phyloP scores from a whole-genome alignment of 1,140 invertebrate genomes.

The Propsilocerus akamusi region DNA sequence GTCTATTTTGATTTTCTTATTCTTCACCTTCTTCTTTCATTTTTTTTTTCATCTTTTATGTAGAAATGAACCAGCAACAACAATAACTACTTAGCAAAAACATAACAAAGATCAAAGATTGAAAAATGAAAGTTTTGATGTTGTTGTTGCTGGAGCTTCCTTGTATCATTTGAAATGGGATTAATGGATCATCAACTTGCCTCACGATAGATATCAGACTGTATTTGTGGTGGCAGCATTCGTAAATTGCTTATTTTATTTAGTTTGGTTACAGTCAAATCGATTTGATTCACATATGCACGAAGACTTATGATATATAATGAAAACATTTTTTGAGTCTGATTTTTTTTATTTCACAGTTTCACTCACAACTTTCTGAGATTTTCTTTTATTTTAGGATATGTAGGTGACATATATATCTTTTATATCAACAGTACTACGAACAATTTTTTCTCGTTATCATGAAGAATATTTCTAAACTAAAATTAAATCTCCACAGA shows the following conservation, averaged over 20 bases:
- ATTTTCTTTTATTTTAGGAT: no score
- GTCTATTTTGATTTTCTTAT: neutral
- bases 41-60: neutral
- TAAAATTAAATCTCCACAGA: no score
- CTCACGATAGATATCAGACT: neutral
- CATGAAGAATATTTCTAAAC: no score
- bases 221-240: neutral
- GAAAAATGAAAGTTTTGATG: conserved; percentile 4
- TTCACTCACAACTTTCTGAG: no score
- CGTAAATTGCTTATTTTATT: neutral
- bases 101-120: neutral
- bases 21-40: no score
- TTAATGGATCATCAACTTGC: neutral
- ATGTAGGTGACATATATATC: no score
- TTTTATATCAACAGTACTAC: no score
- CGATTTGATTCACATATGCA: neutral
- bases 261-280: neutral
- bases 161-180: neutral
- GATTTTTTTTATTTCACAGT: no score
- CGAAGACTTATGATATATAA: no score
- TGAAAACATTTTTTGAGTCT: no score
- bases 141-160: neutral
- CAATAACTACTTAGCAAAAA: neutral
- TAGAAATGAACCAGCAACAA: neutral
- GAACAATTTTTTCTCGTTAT: no score